These are phyloP conservation scores for Meles meles DNA, from an alignment of 2,113 vertebrate species.

Conservation along the genomic window DNA sequence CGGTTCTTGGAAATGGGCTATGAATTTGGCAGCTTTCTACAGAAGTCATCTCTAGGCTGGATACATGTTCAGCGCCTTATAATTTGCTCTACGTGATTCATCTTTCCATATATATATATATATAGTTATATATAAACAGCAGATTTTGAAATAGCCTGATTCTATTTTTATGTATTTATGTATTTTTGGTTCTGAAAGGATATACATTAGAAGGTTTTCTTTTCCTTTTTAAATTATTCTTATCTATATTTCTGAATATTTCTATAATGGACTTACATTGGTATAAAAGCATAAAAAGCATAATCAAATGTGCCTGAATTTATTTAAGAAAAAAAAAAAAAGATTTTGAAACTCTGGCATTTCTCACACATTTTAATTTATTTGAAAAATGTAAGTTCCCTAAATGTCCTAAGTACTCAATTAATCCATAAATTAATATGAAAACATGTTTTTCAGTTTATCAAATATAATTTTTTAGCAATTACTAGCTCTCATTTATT, in stretches of 20 bases:
- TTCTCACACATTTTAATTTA: background rate
- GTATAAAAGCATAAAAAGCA: background rate
- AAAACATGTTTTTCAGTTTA: background rate
- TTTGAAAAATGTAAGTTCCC: background rate
- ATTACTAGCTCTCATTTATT: background rate
- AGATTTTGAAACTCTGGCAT: background rate
- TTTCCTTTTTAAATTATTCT: background rate
- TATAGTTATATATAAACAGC: background rate
- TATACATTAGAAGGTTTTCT: background rate
- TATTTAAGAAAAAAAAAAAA: background rate
- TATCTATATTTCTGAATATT: background rate
- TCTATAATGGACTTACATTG: background rate
- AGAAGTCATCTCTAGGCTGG: background rate
- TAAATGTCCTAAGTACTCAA: background rate
- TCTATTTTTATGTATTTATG: background rate
- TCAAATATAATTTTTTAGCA: background rate
- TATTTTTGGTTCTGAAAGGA: background rate
- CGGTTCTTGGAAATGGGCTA: background rate
- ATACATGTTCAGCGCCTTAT: background rate
- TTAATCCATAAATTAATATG: background rate
- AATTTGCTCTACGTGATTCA: background rate
- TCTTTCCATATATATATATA: background rate
- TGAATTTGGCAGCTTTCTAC: background rate
- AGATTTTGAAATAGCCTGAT: background rate
- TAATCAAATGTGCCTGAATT: background rate